phyloP scores from a whole-genome alignment of 2,888 invertebrate genomes.

The Smittia aterrima region DNA sequence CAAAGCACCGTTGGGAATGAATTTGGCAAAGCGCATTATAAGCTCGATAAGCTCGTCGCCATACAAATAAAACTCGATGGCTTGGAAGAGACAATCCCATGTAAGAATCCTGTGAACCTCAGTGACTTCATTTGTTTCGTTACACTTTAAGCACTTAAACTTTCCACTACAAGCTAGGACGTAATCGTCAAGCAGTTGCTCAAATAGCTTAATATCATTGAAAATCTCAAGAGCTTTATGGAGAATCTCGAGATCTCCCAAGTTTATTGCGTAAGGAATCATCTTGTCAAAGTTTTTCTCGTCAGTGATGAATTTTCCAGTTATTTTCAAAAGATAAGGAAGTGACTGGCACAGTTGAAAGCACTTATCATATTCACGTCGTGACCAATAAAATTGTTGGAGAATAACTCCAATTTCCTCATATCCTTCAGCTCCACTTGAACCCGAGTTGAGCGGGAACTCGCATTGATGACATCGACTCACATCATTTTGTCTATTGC shows the following conservation, averaged over 20 bases:
- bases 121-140: slow-evolving; percentile 23
- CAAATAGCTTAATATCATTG: slow-evolving; percentile 23
- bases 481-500: slow-evolving; percentile 44
- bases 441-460: slow-evolving; percentile 49
- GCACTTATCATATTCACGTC: slow-evolving; percentile 52
- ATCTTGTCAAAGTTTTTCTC: slow-evolving; percentile 52
- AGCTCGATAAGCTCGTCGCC: slow-evolving; percentile 26
- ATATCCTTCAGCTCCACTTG: slow-evolving; percentile 49
- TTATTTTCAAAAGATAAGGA: slow-evolving; percentile 51
- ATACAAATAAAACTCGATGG: slow-evolving; percentile 15
- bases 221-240: slow-evolving; percentile 50
- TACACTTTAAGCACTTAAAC: slow-evolving; percentile 34
- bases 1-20: slow-evolving; percentile 53
- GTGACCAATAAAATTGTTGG: slow-evolving; percentile 53
- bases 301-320: slow-evolving; percentile 52
- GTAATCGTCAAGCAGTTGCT: slow-evolving; percentile 31
- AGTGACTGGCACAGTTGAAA: slow-evolving; percentile 51
- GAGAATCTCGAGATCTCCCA: slow-evolving; percentile 50
- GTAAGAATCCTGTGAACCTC: slow-evolving; percentile 7
- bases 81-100: slow-evolving; percentile 31
- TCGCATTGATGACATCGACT: slow-evolving; percentile 51
- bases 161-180: not conserved
- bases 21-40: slow-evolving; percentile 43
- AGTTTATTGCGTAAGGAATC: slow-evolving; percentile 51
- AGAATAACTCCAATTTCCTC: slow-evolving; percentile 51